Percentiles rank a stretch among this genome's conserved stretches.
These are phyloP conservation scores for Mormyrus iriodes DNA, from an alignment of 2,113 vertebrate species.

Conservation along the genomic window DNA sequence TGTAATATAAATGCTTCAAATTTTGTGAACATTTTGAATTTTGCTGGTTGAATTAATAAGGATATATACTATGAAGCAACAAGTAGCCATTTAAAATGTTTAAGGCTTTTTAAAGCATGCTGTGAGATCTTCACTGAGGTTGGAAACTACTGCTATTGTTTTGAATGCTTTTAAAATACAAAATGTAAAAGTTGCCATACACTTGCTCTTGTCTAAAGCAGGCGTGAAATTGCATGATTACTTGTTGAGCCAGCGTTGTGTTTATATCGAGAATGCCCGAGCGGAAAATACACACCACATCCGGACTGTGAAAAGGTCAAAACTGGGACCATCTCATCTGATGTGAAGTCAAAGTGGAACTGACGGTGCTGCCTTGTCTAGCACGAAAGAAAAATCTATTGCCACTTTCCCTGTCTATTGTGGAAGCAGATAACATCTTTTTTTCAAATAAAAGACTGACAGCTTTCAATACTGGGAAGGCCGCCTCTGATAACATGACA, in stretches of 20 bases:
- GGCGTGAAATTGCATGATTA: not conserved
- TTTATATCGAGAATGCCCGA: not conserved
- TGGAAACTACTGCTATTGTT: not conserved
- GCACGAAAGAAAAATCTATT: not conserved
- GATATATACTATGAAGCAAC: not conserved
- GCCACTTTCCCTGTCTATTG: not conserved
- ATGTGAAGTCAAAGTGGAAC: not conserved
- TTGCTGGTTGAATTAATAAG: not conserved
- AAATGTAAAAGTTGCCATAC: not conserved
- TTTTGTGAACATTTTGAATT: not conserved
- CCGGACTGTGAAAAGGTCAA: not conserved
- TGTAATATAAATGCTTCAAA: not conserved
- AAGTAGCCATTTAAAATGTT: not conserved
- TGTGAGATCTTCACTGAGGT: not conserved
- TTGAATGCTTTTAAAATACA: not conserved
- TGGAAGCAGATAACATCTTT: not conserved
- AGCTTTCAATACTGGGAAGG: not conserved
- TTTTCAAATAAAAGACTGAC: not conserved
- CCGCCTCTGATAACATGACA: not conserved
- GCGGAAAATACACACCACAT: not conserved
- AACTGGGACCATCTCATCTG: not conserved
- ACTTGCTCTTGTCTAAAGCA: not conserved
- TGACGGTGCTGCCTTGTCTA: not conserved
- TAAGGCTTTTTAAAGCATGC: not conserved
- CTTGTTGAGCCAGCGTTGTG: not conserved